phyloP scores from a whole-genome alignment of 2,113 vertebrate species.

The Pampusana beccarii region DNA sequence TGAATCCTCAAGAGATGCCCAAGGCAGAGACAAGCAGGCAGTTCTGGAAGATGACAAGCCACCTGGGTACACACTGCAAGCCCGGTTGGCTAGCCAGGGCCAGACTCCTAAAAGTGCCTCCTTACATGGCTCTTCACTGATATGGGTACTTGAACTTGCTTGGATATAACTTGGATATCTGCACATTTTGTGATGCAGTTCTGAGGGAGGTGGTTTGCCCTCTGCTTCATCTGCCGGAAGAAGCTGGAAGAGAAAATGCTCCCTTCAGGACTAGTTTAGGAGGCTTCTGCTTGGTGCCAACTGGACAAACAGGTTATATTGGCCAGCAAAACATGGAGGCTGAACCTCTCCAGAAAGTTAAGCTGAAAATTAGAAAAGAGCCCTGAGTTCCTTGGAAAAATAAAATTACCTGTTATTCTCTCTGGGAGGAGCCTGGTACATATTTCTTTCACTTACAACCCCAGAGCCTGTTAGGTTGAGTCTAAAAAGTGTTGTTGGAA shows the following conservation, averaged over 20 bases:
- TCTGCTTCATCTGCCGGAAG: neutral
- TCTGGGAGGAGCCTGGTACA: neutral
- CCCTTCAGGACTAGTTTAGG: neutral
- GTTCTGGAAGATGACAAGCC: neutral
- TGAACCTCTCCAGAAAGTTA: neutral
- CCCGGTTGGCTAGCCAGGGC: neutral
- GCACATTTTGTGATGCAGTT: neutral
- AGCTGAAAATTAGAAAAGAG: neutral
- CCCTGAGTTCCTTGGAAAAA: neutral
- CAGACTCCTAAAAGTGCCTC: neutral
- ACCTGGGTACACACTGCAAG: neutral
- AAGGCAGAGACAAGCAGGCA: neutral
- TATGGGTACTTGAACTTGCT: neutral
- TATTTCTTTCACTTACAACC: neutral
- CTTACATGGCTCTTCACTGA: neutral
- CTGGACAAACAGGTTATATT: neutral
- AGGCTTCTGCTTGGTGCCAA: neutral
- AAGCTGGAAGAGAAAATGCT: neutral
- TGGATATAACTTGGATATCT: neutral
- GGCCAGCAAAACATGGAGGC: neutral
- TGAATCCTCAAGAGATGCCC: neutral
- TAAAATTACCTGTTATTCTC: neutral
- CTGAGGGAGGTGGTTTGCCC: neutral
- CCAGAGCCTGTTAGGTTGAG: neutral
- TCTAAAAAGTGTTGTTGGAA: neutral